A percentile compares a stretch with the other conserved stretches of the same genome.
Conservation (phyloP, 2,797 vertebrate genomes). For the Thalassophryne amazonica region DNA sequence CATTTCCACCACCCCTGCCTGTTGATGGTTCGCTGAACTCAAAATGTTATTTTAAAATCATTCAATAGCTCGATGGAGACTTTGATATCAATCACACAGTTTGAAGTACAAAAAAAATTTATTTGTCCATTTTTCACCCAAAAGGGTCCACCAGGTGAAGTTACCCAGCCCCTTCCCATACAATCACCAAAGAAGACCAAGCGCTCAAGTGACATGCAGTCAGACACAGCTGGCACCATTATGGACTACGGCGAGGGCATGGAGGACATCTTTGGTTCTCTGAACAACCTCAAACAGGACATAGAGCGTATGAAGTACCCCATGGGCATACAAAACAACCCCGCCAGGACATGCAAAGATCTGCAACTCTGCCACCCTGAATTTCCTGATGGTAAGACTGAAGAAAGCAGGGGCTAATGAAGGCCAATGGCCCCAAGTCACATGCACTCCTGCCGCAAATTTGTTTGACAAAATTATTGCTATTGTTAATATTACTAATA, state of each 20-base stretch:
- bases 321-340: slow-evolving; percentile 94
- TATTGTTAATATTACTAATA: too few relatives aligned
- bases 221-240: slow-evolving; percentile 82
- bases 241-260: slow-evolving; percentile 93
- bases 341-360: slow-evolving; percentile 95
- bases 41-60: neutral
- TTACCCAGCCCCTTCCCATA: slow-evolving; percentile 94
- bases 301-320: slow-evolving; percentile 99
- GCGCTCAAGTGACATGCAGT: slow-evolving; percentile 83
- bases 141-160: slow-evolving; percentile 94
- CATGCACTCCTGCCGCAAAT: too few relatives aligned
- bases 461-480: too few relatives aligned
- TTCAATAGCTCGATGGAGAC: neutral
- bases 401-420: neutral
- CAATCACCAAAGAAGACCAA: slow-evolving; percentile 89
- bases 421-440: too few relatives aligned
- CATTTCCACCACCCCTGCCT: too few relatives aligned
- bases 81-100: neutral
- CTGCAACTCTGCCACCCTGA: slow-evolving; percentile 95
- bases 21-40: too few relatives aligned
- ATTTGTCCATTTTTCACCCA: neutral
- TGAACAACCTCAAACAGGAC: slow-evolving; percentile 94
- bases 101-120: neutral
- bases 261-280: slow-evolving; percentile 93
- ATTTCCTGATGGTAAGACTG: slow-evolving; percentile 88